Conservation (phyloP, 2,888 invertebrate species). For the Iphiclides podalirius region DNA sequence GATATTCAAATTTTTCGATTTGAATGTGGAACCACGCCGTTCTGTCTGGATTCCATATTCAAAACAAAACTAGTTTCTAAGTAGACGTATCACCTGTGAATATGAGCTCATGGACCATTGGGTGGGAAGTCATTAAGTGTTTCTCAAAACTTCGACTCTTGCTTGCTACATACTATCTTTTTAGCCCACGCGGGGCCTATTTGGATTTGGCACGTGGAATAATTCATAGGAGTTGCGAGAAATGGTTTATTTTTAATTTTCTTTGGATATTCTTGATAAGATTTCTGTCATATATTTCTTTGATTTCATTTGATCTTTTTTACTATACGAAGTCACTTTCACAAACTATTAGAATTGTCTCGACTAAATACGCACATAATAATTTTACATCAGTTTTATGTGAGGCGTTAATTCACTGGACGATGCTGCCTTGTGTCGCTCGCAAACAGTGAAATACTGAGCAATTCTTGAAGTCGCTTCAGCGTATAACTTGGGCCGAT, state of each 20-base stretch:
- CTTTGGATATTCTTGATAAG: no score
- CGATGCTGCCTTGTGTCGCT: no score
- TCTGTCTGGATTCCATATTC: conserved; percentile 19
- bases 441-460: no score
- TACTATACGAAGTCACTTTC: no score
- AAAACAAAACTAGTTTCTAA: conserved; percentile 9
- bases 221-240: conserved; percentile 29
- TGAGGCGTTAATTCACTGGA: no score
- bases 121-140: conserved; percentile 48
- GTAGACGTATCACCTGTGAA: conserved; percentile 3
- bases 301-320: no score
- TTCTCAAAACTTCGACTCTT: conserved; percentile 47
- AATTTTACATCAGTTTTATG: no score
- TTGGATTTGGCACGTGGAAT: conserved; percentile 37
- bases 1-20: conserved; percentile 20
- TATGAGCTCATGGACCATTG: conserved; percentile 44
- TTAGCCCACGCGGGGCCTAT: conserved; percentile 60
- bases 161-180: conserved; percentile 50
- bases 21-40: conserved; percentile 17
- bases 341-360: no score
- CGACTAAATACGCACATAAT: no score
- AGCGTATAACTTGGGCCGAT: conserved; percentile 32
- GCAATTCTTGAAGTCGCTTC: no score
- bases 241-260: no score
- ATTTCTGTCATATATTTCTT: no score